Conservation (phyloP, 2,113 vertebrate species). For the Hyperopisus bebe region DNA sequence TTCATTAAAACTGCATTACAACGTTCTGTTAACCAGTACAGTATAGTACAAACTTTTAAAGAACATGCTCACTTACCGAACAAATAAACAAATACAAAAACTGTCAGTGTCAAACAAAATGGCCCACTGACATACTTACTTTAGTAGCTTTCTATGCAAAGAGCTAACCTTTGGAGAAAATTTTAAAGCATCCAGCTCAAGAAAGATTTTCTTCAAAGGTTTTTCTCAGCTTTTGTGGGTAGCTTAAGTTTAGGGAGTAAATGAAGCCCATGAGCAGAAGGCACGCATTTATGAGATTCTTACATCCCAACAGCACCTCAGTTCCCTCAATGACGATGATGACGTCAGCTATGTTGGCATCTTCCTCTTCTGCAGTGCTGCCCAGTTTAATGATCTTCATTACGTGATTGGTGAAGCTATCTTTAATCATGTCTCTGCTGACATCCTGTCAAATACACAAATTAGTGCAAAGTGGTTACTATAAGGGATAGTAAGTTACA, state of each 20-base stretch:
- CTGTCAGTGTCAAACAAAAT: too few relatives aligned
- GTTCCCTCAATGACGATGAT: constrained; percentile 23
- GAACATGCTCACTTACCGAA: too few relatives aligned
- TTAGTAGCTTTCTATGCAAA: too few relatives aligned
- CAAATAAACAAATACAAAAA: too few relatives aligned
- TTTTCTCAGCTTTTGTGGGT: background rate
- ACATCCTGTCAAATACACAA: constrained; percentile 26
- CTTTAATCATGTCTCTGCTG: constrained; percentile 19
- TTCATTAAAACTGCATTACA: too few relatives aligned
- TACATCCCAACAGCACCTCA: constrained; percentile 18
- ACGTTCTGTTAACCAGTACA: too few relatives aligned
- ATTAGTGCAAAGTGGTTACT: background rate
- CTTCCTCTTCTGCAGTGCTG: constrained; percentile 21
- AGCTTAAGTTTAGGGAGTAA: background rate
- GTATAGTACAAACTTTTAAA: too few relatives aligned
- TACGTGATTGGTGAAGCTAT: constrained; percentile 4
- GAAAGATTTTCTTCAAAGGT: background rate
- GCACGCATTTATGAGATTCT: constrained; percentile 5
- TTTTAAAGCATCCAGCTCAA: background rate
- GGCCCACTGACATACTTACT: background rate
- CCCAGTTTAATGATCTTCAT: constrained; percentile 24
- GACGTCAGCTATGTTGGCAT: constrained; percentile 4
- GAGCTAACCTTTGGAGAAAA: background rate
- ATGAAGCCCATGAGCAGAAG: constrained; percentile 14
- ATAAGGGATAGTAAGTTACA: too few relatives aligned